Conservation (phyloP, 1,140 invertebrate genomes). For the Propsilocerus akamusi region DNA sequence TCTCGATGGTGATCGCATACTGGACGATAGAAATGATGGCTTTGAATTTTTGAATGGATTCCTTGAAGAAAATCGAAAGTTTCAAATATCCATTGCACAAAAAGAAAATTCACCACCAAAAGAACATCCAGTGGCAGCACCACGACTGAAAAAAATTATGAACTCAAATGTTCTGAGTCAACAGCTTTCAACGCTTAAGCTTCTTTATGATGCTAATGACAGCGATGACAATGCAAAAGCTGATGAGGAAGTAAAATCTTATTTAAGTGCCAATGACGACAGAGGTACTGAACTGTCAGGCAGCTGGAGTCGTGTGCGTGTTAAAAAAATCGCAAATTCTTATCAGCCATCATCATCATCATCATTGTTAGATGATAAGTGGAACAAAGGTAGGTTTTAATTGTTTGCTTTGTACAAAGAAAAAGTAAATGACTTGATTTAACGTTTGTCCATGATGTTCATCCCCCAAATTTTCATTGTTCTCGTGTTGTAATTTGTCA, state of each 20-base stretch:
- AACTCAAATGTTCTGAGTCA: conserved; percentile 19
- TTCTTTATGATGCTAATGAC: conserved; percentile 16
- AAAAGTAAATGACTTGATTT: too few relatives aligned
- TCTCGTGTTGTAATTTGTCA: too few relatives aligned
- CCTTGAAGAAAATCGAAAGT: not conserved
- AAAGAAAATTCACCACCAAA: not conserved
- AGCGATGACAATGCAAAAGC: conserved; percentile 15
- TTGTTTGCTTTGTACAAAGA: not conserved
- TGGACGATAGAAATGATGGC: not conserved
- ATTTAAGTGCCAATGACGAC: conserved; percentile 14
- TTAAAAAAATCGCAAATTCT: conserved; percentile 14
- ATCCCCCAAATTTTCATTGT: too few relatives aligned
- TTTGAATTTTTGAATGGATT: not conserved
- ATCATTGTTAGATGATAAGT: not conserved
- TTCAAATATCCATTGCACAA: not conserved
- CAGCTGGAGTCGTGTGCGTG: conserved; percentile 23
- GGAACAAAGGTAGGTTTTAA: not conserved
- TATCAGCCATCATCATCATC: not conserved
- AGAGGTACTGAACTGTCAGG: conserved; percentile 13
- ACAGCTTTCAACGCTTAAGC: conserved; percentile 17
- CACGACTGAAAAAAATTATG: conserved; percentile 14
- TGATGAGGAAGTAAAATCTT: conserved; percentile 22
- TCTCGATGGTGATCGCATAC: not conserved
- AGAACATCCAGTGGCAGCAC: conserved; percentile 14
- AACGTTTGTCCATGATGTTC: too few relatives aligned